Conservation (phyloP, 1,140 invertebrate genomes). For the Eumaeus atala region DNA sequence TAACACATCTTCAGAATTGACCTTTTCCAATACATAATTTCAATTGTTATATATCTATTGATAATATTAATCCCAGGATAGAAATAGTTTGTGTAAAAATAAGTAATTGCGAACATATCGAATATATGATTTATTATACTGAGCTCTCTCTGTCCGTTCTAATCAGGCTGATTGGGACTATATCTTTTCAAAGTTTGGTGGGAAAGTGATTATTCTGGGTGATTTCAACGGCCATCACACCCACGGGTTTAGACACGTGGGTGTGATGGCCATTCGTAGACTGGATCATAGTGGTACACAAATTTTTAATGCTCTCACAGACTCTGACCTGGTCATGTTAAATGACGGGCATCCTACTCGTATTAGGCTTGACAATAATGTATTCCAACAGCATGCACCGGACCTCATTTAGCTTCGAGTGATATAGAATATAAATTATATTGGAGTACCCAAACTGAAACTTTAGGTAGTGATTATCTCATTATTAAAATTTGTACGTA, state of each 20-base stretch:
- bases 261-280: too few species aligned
- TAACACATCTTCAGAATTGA: too few species aligned
- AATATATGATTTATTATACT: constrained; percentile 19
- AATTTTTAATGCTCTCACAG: constrained; percentile 22
- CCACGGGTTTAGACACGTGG: constrained; percentile 23
- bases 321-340: constrained; percentile 15
- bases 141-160: constrained; percentile 12
- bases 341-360: constrained; percentile 23
- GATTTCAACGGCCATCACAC: constrained; percentile 23
- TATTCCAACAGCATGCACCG: constrained; percentile 16
- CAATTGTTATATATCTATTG: neutral
- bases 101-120: constrained; percentile 3
- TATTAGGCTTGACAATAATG: constrained; percentile 13
- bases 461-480: constrained; percentile 29
- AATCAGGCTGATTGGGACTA: constrained; percentile 16
- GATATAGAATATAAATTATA: constrained; percentile 19
- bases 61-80: constrained; percentile 5
- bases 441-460: constrained; percentile 18
- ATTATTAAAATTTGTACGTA: constrained; percentile 19
- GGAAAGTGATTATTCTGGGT: constrained; percentile 20
- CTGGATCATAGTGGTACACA: constrained; percentile 22
- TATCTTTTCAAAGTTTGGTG: constrained; percentile 14
- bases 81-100: constrained; percentile 8
- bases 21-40: too few species aligned
- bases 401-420: constrained; percentile 15